Conservation (phyloP, 2,113 vertebrate species). For the Proteles cristata region DNA sequence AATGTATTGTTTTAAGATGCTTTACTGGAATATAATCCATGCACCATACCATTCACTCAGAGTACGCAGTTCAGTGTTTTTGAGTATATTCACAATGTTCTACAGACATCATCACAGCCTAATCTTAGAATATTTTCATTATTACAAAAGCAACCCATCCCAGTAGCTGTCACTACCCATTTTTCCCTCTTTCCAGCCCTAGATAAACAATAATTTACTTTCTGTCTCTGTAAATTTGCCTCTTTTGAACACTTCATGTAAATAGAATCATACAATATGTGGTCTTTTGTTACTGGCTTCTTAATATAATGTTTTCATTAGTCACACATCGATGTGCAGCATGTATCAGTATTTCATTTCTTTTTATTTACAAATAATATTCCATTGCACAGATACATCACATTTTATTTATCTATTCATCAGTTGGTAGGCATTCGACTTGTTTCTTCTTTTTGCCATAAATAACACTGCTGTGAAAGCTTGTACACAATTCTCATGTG, state of each 20-base stretch:
- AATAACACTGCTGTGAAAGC: background rate
- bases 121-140: constrained; percentile 39
- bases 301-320: background rate
- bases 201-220: constrained; percentile 31
- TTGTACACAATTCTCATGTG: background rate
- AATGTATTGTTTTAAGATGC: background rate
- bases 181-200: background rate
- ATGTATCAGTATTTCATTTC: background rate
- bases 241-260: background rate
- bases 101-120: background rate
- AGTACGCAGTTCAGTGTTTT: background rate
- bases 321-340: background rate
- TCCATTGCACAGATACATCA: background rate
- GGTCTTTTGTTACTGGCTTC: background rate
- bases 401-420: background rate
- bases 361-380: constrained; percentile 37
- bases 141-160: background rate
- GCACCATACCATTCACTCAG: background rate
- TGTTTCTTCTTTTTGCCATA: background rate
- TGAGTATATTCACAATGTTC: background rate
- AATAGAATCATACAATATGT: background rate
- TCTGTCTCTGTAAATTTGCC: constrained; percentile 33
- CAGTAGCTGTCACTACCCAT: background rate
- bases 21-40: background rate
- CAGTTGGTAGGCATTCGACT: background rate